Base-by-base conservation (phyloP, 2,888 invertebrate species). In the Tenthredo distinguenda region DNA sequence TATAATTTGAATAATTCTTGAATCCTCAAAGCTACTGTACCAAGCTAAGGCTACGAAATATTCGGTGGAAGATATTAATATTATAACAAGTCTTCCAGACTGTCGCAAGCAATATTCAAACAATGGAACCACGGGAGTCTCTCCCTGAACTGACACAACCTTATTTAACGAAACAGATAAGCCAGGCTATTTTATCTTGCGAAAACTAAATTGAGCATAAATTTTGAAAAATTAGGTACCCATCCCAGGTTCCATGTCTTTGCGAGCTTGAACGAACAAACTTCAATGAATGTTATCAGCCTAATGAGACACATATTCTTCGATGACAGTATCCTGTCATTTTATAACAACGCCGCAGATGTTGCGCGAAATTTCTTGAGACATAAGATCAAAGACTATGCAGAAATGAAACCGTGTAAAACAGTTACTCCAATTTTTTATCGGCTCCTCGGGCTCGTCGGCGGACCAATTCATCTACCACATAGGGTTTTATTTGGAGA, bases 1-100 rank as follows among this genome's bases (percentile, higher is more conserved):
- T 74, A 43, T n/a, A 21, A 74, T 74, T 74, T 43, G 72, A 9
- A 74, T 74, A 74, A 40, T 43, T 37, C 40, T 74, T n/a, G 21
- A 74, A 74, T 43, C 68, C 34, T 68, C 40, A 21, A 12, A 74
- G 40, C 26, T 43, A 74, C 43, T 43, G 3, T 47, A 31, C 72
- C 43, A 43, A 71, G n/a, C 18, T 2, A 9, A 71, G 3, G 37
- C 37, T 71, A 37, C n/a, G 40, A 21, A 74, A 74, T 43, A 74
- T 43, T 43, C 71, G 43, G 2, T 3, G 43, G 43, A 26, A 31
- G 37, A 43, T 43, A 43, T 43, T 10, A 72, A 72, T 72, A 72
- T 12, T 43, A 72, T 40, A 72, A 43, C 10, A 40, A 40, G 72
- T 40, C 37, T 21, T 40, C 72, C 12, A 40, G 9, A 72, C 72